Evolutionary conservation across 2,797 vertebrate genomes (phyloP), one percentile per base, ranked within the genome.

Genomic region (Brachyrhaphis roseni): DNA sequence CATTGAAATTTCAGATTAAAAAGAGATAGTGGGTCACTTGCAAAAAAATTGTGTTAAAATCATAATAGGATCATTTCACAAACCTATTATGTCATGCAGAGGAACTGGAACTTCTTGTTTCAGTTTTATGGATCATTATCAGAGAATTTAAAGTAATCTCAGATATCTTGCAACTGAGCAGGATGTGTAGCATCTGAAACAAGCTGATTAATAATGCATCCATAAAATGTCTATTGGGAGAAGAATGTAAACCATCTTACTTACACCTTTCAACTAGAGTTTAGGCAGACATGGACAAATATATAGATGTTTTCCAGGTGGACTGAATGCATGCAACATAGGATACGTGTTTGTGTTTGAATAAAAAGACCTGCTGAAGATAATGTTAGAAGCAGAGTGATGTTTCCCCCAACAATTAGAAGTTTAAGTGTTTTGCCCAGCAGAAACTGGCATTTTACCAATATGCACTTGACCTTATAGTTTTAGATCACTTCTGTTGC

Each of bases 61-160:
- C 10, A 64, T 36, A 36, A 64, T 4, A 20, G 3, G 20, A 68
- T 26, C 20, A 26, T 68, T 68, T 68, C 39, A 68, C 2, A 26
- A 13, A 39, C 36, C 20, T 26, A 5, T 41, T 23, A 68, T 13
- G 10, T 68, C 36, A 13, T 41, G 36, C 36, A 68, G 36, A 41
- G 20, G 64, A 26, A 41, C 64, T 68, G 64, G 20, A 68, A 68
- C 64, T 23, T 68, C 34, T 39, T 66, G 18, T 70, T 71, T 71
- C 68, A 28, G 68, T 16, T 45, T n/a, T 45, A 45, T n/a, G 41
- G 26, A 45, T 10, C 41, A 28, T 45, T 71, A n/a, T 28, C 13
- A 16, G 26, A 71, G 12, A 28, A 46, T 71, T 26, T 46, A 46
- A 45, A 43, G 26, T 71, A 45, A 71, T 71, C 41, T 71, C 41